These are phyloP conservation scores for Melipona bicolor DNA, from an alignment of 2,888 invertebrate genomes.

Conservation along the genomic window DNA sequence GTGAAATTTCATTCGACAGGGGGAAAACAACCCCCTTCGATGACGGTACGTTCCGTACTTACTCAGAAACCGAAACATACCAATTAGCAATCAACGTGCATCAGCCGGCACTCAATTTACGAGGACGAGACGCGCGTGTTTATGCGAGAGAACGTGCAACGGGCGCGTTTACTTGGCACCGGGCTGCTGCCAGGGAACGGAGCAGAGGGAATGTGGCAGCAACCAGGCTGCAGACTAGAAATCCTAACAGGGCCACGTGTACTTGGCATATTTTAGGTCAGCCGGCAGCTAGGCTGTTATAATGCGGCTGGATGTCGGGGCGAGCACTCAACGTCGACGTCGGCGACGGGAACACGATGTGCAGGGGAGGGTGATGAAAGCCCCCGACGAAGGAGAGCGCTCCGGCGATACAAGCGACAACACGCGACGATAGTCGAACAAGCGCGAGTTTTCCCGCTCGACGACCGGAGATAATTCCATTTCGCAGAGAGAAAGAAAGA, in stretches of 20 bases:
- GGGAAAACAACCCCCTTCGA: neutral
- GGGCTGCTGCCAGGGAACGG: neutral
- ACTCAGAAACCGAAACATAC: slow-evolving; percentile 36
- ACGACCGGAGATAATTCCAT: neutral
- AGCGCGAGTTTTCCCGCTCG: neutral
- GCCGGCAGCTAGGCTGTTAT: slow-evolving; percentile 66
- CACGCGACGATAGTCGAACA: slow-evolving; percentile 28
- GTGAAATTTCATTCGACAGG: slow-evolving; percentile 3
- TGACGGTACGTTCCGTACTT: neutral
- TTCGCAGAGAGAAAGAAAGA: neutral
- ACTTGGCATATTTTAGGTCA: slow-evolving; percentile 76
- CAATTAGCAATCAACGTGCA: slow-evolving; percentile 53
- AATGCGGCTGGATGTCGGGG: slow-evolving; percentile 54
- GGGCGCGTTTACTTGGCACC: slow-evolving; percentile 32
- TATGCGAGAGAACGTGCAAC: slow-evolving; percentile 26
- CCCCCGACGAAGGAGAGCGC: slow-evolving; percentile 4
- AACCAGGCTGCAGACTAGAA: slow-evolving; percentile 8
- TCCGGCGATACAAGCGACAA: slow-evolving; percentile 17
- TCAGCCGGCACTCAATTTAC: slow-evolving; percentile 28
- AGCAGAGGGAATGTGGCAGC: neutral
- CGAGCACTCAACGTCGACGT: slow-evolving; percentile 44
- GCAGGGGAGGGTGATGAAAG: neutral
- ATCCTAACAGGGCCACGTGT: slow-evolving; percentile 66
- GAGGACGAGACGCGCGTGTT: slow-evolving; percentile 37
- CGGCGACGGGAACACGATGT: slow-evolving; percentile 12